phyloP scores from a whole-genome alignment of 2,113 vertebrate species.

The Cavia porcellus region DNA sequence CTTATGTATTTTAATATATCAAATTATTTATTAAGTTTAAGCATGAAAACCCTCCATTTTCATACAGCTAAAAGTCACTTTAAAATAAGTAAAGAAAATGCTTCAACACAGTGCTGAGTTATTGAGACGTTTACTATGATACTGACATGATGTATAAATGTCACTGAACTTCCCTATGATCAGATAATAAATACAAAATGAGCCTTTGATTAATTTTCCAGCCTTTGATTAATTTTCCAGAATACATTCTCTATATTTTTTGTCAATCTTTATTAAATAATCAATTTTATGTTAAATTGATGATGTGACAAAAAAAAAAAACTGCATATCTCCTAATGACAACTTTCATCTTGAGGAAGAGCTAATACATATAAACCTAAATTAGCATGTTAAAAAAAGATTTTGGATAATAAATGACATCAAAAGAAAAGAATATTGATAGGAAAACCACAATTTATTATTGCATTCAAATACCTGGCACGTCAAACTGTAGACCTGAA shows the following conservation, averaged over 20 bases:
- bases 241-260: constrained; percentile 23
- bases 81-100: background rate
- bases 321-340: constrained; percentile 39
- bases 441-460: constrained; percentile 16
- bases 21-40: background rate
- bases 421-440: background rate
- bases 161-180: background rate
- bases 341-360: constrained; percentile 3
- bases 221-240: constrained; percentile 38
- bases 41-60: background rate
- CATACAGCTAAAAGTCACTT: background rate
- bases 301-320: constrained; percentile 12
- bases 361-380: constrained; percentile 5
- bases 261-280: background rate
- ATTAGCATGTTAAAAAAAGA: constrained; percentile 34
- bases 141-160: background rate
- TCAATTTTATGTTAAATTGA: constrained; percentile 34
- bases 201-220: constrained; percentile 47
- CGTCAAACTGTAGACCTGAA: constrained; percentile 15
- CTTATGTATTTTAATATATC: background rate
- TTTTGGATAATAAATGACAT: background rate
- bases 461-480: background rate
- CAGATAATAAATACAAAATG: constrained; percentile 52
- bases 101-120: background rate
- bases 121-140: background rate